Base-by-base conservation (phyloP, 1,140 invertebrate genomes). In the Bradysia coprophila region DNA sequence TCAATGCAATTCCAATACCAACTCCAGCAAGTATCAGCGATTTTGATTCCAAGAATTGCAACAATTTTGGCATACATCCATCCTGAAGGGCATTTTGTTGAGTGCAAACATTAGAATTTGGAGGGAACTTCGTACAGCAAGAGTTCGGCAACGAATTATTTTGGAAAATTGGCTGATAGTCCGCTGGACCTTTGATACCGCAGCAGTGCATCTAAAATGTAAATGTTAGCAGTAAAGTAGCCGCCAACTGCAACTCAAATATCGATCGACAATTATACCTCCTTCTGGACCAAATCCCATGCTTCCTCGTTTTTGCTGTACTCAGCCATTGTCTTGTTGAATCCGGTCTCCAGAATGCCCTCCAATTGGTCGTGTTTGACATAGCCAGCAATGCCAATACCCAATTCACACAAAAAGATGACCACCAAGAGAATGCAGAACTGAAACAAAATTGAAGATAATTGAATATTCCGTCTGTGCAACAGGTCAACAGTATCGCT, bases 321-420 rank as follows among this genome's bases (percentile, higher is more conserved):
- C 13, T 77, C 57, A 10, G 61, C 55, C 65, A 87, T 74, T 13
- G 77, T 79, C 21, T 60, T 55, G 53, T 81, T 81, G 44, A 86
- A 64, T 43, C 72, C 72, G 8, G 64, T 63, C 47, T 76, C 67
- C 16, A 87, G 59, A 53, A 81, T 70, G 9, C 61, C 57, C 49
- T 73, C 68, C 24, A 86, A 65, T 43, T 85, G 74, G 44, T 70
- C 67, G 43, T 76, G 72, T 57, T 86, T 76, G 43, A 87, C 66
- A 62, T 87, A 90, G 5, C 83, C 86, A 15, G 82, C 76, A 54
- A 92, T 81, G 43, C 85, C 89, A 43, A 78, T 78, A 4, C 78
- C 80, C 40, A 92, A 57, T 65, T 94, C 88, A 43, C 88, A 59
- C 2, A 85, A 66, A 58, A 93, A 89, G 43, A 93, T 84, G 10